Base-by-base conservation (phyloP, 1,140 invertebrate genomes). In the Theocolax elegans region DNA sequence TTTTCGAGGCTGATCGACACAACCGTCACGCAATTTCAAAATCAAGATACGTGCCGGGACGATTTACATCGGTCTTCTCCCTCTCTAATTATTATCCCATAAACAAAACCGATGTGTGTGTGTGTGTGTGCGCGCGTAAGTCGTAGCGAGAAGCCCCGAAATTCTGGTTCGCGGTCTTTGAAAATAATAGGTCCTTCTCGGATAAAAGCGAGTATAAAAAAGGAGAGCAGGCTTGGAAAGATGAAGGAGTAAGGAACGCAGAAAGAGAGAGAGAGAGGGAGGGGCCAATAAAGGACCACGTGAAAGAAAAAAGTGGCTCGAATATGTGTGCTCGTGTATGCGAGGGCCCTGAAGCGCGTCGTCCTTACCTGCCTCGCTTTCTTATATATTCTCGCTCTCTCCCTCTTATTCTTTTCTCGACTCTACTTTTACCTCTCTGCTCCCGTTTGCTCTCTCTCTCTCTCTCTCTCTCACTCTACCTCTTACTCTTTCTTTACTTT, bases 21-120 rank as follows among this genome's bases (percentile, higher is more conserved):
- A 42, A 51, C 4, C 46, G 67, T 68, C 67, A 44, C 56, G 56
- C 59, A 53, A 68, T 53, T 51, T 31, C 19, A 23, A 51, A 53
- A 68, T 68, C 67, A 62, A 40, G 54, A 68, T 68, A 56, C 23
- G 9, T 13, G 1, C n/a, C 15, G n/a, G 25, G 21, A 19, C 31
- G 13, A 51, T 49, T 67, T 49, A 27, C 65, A 58, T 67, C 44
- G 25, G 40, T n/a, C n/a, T 17, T 15, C 40, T 38, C 29, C 19
- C 49, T 4, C 58, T 19, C 35, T 46, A 68, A 68, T 68, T 68
- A 68, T 68, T 51, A 67, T 59, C 65, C 65, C 65, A 35, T 49
- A 51, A 68, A 46, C 56, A 23, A 46, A 31, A 27, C 27, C 44
- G 31, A n/a, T n/a, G n/a, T n/a, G n/a, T n/a, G n/a, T n/a, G n/a